A percentile compares a stretch with the other conserved stretches of the same genome.
phyloP scores from a whole-genome alignment of 1,140 invertebrate species.

The Sipha flava region DNA sequence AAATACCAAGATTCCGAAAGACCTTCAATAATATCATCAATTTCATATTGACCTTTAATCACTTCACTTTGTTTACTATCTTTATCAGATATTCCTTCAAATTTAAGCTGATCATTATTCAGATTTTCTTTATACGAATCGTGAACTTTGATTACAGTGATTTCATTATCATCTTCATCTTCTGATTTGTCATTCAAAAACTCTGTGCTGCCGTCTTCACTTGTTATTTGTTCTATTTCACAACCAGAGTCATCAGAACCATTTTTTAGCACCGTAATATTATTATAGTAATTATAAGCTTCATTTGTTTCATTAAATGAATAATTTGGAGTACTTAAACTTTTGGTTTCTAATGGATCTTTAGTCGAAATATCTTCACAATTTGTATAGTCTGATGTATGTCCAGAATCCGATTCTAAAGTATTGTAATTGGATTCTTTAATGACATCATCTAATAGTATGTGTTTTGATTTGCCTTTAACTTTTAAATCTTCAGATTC shows the following conservation, averaged over 20 bases:
- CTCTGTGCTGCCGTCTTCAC: conserved; percentile 30
- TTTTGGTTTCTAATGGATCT: background rate
- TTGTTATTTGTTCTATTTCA: conserved; percentile 33
- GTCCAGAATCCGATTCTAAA: background rate
- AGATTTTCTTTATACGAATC: background rate
- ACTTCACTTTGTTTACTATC: background rate
- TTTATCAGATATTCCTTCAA: background rate
- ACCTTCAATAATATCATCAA: conserved; percentile 32
- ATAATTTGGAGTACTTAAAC: background rate
- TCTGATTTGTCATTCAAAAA: conserved; percentile 25
- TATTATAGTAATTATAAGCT: background rate
- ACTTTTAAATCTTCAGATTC: background rate
- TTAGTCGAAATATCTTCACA: conserved; percentile 21
- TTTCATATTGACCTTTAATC: conserved; percentile 28
- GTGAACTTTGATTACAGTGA: conserved; percentile 4
- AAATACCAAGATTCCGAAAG: conserved; percentile 26
- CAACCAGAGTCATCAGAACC: conserved; percentile 42
- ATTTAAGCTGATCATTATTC: background rate
- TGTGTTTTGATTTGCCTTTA: background rate
- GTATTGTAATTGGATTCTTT: conserved; percentile 10
- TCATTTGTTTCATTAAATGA: background rate
- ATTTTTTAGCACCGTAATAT: conserved; percentile 4
- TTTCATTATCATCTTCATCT: conserved; percentile 28
- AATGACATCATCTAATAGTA: background rate
- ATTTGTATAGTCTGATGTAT: conserved; percentile 23